Percentiles rank a stretch among this genome's conserved stretches.
These are phyloP conservation scores for Drosophila conformis DNA, from an alignment of 2,888 invertebrate species.

Conservation along the genomic window DNA sequence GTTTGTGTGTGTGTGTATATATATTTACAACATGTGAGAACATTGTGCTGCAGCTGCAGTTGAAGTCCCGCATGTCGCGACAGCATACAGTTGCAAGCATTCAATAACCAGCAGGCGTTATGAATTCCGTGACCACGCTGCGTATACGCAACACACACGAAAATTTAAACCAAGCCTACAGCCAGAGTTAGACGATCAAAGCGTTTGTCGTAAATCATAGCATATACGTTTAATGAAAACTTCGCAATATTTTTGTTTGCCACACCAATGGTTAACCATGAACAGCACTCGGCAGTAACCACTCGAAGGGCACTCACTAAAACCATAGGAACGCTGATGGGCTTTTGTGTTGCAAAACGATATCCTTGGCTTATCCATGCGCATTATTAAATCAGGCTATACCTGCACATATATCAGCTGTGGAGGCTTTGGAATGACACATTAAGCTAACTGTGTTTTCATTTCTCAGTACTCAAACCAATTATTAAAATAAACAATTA, in stretches of 20 bases:
- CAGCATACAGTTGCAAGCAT: slow-evolving; percentile 14
- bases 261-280: not conserved
- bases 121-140: slow-evolving; percentile 16
- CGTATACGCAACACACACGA: slow-evolving; percentile 18
- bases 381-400: not conserved
- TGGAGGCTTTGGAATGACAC: not conserved
- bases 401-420: not conserved
- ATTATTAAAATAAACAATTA: slow-evolving; percentile 35
- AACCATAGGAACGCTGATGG: too few relatives aligned
- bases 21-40: slow-evolving; percentile 13
- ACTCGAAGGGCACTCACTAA: not conserved
- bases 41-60: slow-evolving; percentile 5
- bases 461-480: slow-evolving; percentile 10
- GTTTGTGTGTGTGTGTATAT: not conserved
- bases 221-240: slow-evolving; percentile 10
- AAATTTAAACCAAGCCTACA: not conserved
- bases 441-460: not conserved
- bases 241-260: not conserved
- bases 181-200: not conserved
- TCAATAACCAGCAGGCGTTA: slow-evolving; percentile 41
- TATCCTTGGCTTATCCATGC: not conserved
- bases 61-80: slow-evolving; percentile 4
- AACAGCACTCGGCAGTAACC: not conserved
- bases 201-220: slow-evolving; percentile 11
- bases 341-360: not conserved